A percentile compares a stretch with the other conserved stretches of the same genome.
Evolutionary conservation across 2,113 vertebrate species (phyloP).

Genomic region (Trichechus manatus): DNA sequence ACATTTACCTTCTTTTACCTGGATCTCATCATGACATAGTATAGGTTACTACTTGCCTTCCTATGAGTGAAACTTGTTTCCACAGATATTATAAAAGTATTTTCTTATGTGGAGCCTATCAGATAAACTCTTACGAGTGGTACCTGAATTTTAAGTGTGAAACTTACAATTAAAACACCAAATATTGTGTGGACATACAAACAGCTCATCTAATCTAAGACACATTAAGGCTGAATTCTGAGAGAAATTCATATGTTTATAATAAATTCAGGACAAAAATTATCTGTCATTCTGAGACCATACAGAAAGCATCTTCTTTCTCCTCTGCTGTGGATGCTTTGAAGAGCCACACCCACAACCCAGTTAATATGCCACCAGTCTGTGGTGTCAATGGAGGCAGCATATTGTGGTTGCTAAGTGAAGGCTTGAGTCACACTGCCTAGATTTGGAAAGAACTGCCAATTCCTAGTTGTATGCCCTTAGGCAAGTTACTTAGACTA

Average conservation of each 20-base stretch:
- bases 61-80: background rate
- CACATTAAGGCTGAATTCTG: background rate
- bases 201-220: background rate
- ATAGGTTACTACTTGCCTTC: background rate
- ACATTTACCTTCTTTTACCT: background rate
- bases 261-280: background rate
- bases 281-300: background rate
- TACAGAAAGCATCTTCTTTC: background rate
- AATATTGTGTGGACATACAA: background rate
- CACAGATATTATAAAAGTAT: background rate
- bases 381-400: background rate
- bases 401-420: too few species aligned
- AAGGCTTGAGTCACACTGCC: background rate
- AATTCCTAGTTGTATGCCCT: background rate
- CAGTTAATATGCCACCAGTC: background rate
- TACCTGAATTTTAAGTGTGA: background rate
- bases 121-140: background rate
- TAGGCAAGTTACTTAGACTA: background rate
- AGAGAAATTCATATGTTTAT: conserved; percentile 33
- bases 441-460: background rate
- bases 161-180: background rate
- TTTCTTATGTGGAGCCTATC: background rate
- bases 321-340: background rate
- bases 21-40: background rate
- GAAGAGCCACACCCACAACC: background rate